Conservation (phyloP, 2,797 vertebrate species). For the Diglossa cyanea region DNA sequence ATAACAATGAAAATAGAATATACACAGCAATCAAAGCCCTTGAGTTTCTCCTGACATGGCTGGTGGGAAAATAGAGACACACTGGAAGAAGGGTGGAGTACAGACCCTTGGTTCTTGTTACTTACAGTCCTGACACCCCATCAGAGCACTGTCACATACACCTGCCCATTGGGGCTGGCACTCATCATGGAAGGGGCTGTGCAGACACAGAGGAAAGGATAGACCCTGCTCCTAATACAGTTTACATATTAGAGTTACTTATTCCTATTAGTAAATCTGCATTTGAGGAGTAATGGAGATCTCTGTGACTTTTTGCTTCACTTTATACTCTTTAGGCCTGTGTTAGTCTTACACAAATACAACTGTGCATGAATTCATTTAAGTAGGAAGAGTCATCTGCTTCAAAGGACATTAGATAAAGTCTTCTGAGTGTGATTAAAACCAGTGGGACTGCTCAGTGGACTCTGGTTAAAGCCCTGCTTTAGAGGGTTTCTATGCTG, state of each 20-base stretch:
- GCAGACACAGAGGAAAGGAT: neutral
- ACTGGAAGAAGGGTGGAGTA: neutral
- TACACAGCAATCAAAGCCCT: neutral
- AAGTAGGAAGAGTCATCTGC: neutral
- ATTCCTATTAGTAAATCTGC: neutral
- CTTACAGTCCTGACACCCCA: neutral
- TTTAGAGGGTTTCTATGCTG: neutral
- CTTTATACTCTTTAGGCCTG: neutral
- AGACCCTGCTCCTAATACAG: neutral
- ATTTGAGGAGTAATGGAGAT: neutral
- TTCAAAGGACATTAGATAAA: neutral
- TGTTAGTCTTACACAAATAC: neutral
- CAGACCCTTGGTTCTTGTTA: neutral
- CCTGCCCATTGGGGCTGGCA: neutral
- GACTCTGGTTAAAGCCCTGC: neutral
- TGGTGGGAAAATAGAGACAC: neutral
- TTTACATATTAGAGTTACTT: neutral
- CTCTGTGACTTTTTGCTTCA: neutral
- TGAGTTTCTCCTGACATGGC: neutral
- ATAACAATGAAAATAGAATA: neutral
- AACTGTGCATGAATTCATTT: neutral
- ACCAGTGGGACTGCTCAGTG: neutral
- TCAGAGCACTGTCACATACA: neutral
- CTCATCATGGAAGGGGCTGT: accelerated
- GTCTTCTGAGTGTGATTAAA: neutral